These are phyloP conservation scores for Pyrocephalus nanus DNA, from an alignment of 2,797 vertebrate species.

Conservation along the genomic window DNA sequence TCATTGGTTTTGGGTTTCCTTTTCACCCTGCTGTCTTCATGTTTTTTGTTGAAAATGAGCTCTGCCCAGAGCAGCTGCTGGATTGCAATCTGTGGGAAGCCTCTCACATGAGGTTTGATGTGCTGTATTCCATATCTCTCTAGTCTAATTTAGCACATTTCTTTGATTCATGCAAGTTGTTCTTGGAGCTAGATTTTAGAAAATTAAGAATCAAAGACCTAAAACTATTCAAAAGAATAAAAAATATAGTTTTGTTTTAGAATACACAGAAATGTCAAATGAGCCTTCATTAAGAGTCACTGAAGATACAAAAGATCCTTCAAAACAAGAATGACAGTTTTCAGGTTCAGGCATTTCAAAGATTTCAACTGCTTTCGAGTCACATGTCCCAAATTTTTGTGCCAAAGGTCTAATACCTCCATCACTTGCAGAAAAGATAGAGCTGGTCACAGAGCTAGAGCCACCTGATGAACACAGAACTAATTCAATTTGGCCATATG, in stretches of 20 bases:
- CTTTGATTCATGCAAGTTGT: neutral
- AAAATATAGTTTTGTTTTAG: neutral
- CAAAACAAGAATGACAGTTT: neutral
- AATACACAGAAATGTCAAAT: neutral
- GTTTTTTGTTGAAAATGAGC: neutral
- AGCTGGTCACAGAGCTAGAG: neutral
- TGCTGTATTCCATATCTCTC: neutral
- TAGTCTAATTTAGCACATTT: neutral
- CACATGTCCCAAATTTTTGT: neutral
- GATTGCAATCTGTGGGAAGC: neutral
- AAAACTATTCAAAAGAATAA: neutral
- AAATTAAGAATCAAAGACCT: neutral
- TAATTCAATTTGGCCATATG: neutral
- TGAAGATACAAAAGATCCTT: neutral
- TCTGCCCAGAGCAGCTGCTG: neutral
- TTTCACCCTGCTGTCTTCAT: neutral
- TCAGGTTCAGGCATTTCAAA: neutral
- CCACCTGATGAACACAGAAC: neutral
- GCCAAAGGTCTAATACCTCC: neutral
- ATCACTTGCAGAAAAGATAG: neutral
- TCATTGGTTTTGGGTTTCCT: neutral
- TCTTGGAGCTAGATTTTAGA: neutral
- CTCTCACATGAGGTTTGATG: neutral
- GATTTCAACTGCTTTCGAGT: neutral
- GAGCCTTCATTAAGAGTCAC: neutral